Percentiles rank a stretch among this genome's conserved stretches.
These are phyloP conservation scores for Carcharodon carcharias DNA, from an alignment of 2,797 vertebrate genomes.

Conservation along the genomic window DNA sequence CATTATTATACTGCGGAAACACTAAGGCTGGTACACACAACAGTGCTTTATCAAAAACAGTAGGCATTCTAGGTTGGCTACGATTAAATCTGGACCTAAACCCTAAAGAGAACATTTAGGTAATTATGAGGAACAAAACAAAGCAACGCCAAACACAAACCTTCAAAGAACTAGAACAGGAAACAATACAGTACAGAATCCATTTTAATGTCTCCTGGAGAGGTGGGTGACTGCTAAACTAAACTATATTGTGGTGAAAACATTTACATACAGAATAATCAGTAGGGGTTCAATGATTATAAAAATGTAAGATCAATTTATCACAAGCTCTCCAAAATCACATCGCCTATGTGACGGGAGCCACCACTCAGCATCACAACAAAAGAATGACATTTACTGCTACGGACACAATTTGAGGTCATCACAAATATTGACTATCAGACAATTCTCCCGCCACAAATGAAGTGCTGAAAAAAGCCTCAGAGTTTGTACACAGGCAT, in stretches of 20 bases:
- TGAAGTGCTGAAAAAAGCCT: neutral
- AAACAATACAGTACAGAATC: conserved; percentile 18
- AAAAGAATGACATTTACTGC: conserved; percentile 36
- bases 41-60: conserved; percentile 52
- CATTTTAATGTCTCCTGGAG: conserved; percentile 19
- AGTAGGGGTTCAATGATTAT: conserved; percentile 34
- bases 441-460: conserved; percentile 14
- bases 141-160: conserved; percentile 63
- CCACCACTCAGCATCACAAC: neutral
- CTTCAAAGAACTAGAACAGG: conserved; percentile 67
- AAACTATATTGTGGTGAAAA: neutral
- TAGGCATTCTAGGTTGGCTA: conserved; percentile 65
- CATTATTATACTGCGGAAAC: conserved; percentile 36
- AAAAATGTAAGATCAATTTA: conserved; percentile 36
- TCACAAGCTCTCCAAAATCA: conserved; percentile 33
- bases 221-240: conserved; percentile 22
- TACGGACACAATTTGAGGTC: conserved; percentile 32
- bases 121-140: conserved; percentile 78
- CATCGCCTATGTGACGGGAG: neutral
- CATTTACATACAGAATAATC: conserved; percentile 34
- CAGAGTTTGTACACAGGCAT: neutral
- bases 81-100: conserved; percentile 59
- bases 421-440: conserved; percentile 31
- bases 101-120: conserved; percentile 76
- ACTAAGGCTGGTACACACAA: conserved; percentile 34